Evolutionary conservation across 2,113 vertebrate species (phyloP), one percentile per base, ranked within the genome.

Genomic region (Echinops telfairi): DNA sequence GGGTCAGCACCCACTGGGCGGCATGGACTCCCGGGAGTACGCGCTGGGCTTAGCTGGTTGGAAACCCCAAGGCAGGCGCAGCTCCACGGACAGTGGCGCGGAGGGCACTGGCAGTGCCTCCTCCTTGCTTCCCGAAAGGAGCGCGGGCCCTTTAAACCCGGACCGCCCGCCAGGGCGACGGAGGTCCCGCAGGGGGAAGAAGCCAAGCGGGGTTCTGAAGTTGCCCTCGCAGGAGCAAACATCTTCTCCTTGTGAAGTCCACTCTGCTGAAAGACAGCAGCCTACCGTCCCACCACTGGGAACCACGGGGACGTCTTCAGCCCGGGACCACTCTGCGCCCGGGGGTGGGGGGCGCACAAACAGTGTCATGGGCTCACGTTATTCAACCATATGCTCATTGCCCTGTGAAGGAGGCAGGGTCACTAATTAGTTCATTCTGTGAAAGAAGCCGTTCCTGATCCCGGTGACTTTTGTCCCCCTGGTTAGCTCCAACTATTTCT

Each of bases 401-500:
- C 98, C 98, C 98, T 98, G 98, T 98, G 98, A 98, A 98, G 97
- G 98, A 97, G 98, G 98, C 97, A 97, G 97, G 98, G 98, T 98
- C 98, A 98, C 97, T 98, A 98, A 98, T 98, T 99, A 98, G 98
- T 98, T 98, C 98, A 98, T 98, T 98, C 97, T 98, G 98, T 98
- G 98, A 98, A 98, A 98, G 98, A 98, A 97, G 98, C 97, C 98
- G 97, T 98, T 98, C 98, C 98, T 98, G 97, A 98, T 98, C 98
- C 98, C 98, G 97, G 97, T 98, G 98, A 98, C 98, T 98, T 98
- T 98, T 98, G 98, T 98, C 98, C 98, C 98, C 98, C 98, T 96
- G 97, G 98, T 98, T 98, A 98, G 98, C 98, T 99, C 98, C 98
- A 98, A 98, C 98, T 99, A 98, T 99, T 99, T 99, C 99, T 99